A percentile compares a stretch with the other conserved stretches of the same genome.
phyloP scores from a whole-genome alignment of 2,888 invertebrate genomes.

The Pyralis farinalis region DNA sequence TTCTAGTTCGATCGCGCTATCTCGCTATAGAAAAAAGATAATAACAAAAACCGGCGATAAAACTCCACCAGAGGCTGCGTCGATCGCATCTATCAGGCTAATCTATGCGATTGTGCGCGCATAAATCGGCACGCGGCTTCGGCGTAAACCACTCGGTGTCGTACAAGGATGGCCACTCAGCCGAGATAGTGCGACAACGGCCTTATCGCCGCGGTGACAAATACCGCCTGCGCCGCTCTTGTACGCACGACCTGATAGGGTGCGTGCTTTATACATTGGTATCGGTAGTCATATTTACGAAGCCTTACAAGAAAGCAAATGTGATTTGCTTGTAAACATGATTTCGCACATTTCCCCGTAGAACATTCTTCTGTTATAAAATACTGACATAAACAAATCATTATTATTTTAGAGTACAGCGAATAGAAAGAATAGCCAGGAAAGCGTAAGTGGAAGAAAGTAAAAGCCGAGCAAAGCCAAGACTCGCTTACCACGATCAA shows the following conservation, averaged over 20 bases:
- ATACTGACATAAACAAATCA: no score
- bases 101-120: slow-evolving; percentile 45
- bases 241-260: background rate
- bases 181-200: slow-evolving; percentile 34
- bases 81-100: slow-evolving; percentile 45
- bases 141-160: slow-evolving; percentile 39
- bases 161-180: slow-evolving; percentile 56
- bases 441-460: no score
- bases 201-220: slow-evolving; percentile 43
- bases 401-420: no score
- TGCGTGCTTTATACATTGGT: background rate
- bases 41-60: slow-evolving; percentile 11
- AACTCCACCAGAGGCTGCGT: slow-evolving; percentile 12
- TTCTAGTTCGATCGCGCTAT: background rate
- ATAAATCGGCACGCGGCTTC: slow-evolving; percentile 44
- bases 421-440: no score
- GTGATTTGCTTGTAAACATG: no score
- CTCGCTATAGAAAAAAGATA: slow-evolving; percentile 2
- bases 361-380: no score
- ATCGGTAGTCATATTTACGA: no score
- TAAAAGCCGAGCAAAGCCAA: no score
- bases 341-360: no score
- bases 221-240: slow-evolving; percentile 22
- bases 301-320: no score
- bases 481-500: no score